These are phyloP conservation scores for Motacilla alba DNA, from an alignment of 2,113 vertebrate genomes.

Conservation along the genomic window DNA sequence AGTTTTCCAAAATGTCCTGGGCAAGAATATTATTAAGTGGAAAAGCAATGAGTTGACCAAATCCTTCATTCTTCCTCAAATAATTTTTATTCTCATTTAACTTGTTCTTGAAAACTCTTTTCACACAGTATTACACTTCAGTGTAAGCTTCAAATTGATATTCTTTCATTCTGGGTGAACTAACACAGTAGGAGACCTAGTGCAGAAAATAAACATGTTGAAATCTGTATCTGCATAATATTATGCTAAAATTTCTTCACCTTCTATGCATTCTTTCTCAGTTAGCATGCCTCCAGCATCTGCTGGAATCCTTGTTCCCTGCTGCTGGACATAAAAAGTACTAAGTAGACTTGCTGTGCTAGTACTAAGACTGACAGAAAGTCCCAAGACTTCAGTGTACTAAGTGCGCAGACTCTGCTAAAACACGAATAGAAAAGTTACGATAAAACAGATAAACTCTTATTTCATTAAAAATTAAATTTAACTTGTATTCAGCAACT, in stretches of 20 bases:
- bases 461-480: neutral
- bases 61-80: neutral
- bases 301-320: neutral
- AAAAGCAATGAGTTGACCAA: neutral
- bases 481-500: neutral
- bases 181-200: neutral
- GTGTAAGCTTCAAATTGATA: neutral
- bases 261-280: neutral
- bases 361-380: neutral
- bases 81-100: neutral
- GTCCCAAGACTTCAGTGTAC: neutral
- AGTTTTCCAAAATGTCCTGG: neutral
- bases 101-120: neutral
- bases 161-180: neutral
- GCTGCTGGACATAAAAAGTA: neutral
- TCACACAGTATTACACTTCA: neutral
- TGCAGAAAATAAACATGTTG: neutral
- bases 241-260: neutral
- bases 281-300: neutral
- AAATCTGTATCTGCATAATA: neutral
- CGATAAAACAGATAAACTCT: neutral
- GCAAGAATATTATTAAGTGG: neutral
- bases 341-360: neutral
- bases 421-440: neutral
- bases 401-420: neutral